Base-by-base conservation (phyloP, 2,113 vertebrate genomes). In the Saguinus midas region DNA sequence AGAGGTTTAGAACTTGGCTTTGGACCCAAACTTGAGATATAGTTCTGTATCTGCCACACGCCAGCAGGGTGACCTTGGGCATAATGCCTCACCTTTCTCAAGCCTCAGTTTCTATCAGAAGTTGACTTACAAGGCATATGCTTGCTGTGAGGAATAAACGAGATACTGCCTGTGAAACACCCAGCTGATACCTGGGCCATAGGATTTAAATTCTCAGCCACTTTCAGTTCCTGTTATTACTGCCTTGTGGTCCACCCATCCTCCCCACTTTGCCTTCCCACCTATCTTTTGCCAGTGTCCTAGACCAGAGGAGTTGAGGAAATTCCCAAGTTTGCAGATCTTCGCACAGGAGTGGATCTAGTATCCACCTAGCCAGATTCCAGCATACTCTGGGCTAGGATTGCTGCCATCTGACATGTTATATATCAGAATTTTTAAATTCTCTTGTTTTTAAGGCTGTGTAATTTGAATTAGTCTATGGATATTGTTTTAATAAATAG, bases 1-100 rank as follows among this genome's bases (percentile, higher is more conserved):
- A 68, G 55, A n/a, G 35, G n/a, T 81, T 91, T 82, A 92, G 58
- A 92, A 89, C 52, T 92, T 92, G n/a, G 50, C 57, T 82, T 81
- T 91, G 87, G 52, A 68, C 55, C 55, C 57, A 93, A 12, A 18
- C 43, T 78, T 94, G 37, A 18, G 58, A 61, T 90, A 58, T 16
- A 45, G 4, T 45, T 13, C 66, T 66, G 25, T 37, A 86, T 64
- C 40, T 3, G 43, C n/a, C 27, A 78, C 23, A 70, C 35, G 91
- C 17, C 18, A 37, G 12, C 68, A 43, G 7, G 18, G 68, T 87
- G 52, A 90, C 78, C 14, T 40, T 81, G 48, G n/a, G 5, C 29
- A 45, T 21, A 58, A 37, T 80, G 70, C 52, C 58, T 90, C 16
- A 21, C 16, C 9, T 50, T 91, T 91, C 18, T 27, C 27, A 84